Evolutionary conservation across 2,888 invertebrate species (phyloP).

Genomic region (Meiosimyza decipiens): DNA sequence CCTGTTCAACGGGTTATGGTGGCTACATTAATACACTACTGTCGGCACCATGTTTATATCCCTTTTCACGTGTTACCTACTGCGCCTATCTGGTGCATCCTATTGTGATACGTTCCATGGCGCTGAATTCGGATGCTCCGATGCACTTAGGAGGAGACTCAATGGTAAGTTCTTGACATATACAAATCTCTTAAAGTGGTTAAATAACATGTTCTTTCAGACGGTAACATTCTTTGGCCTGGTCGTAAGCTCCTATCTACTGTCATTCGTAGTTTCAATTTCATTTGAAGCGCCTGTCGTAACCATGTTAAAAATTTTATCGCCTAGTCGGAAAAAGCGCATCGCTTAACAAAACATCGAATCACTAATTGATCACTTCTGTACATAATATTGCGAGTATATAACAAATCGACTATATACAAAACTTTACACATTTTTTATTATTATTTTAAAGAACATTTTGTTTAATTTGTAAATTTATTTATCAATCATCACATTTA

Average conservation of each 20-base stretch:
- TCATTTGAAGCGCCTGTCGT: conserved; percentile 88
- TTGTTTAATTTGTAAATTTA: conserved; percentile 13
- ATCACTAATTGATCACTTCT: conserved; percentile 32
- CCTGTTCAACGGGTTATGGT: conserved; percentile 86
- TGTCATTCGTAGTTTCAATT: conserved; percentile 83
- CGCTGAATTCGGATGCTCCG: conserved; percentile 85
- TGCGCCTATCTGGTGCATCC: conserved; percentile 89
- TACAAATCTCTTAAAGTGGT: conserved; percentile 2
- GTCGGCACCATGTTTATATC: conserved; percentile 82
- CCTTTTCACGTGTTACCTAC: conserved; percentile 87
- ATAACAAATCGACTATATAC: conserved; percentile 9
- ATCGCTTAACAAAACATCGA: conserved; percentile 51
- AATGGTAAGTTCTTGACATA: conserved; percentile 70
- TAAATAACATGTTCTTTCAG: conserved; percentile 66
- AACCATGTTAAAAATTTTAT: conserved; percentile 80
- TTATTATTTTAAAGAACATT: background rate
- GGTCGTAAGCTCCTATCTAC: conserved; percentile 80
- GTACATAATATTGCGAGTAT: conserved; percentile 43
- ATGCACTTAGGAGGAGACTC: conserved; percentile 82
- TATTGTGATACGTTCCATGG: conserved; percentile 81
- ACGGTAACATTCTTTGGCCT: conserved; percentile 84
- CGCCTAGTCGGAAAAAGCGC: conserved; percentile 70
- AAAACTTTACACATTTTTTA: conserved; percentile 11
- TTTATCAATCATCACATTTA: conserved; percentile 34
- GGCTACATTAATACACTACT: conserved; percentile 80